phyloP scores from a whole-genome alignment of 1,140 invertebrate genomes.

The Streblospio benedicti region DNA sequence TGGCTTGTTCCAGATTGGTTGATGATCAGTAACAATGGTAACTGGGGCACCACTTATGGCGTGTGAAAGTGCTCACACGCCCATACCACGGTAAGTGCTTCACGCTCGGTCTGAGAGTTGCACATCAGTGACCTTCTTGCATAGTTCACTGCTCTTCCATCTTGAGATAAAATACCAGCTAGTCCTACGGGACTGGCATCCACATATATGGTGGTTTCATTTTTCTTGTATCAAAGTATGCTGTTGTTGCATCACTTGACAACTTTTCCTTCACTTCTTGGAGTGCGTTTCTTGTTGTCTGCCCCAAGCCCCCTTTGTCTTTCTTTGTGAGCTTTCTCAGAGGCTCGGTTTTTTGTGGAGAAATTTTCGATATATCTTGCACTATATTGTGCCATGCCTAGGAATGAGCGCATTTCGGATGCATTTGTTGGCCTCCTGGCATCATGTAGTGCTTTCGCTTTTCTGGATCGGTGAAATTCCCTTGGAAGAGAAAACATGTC shows the following conservation, averaged over 20 bases:
- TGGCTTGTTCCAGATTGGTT: too few relatives aligned
- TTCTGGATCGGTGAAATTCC: constrained; percentile 40
- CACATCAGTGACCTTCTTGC: constrained; percentile 42
- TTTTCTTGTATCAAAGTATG: constrained; percentile 1
- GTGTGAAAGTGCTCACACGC: constrained; percentile 41
- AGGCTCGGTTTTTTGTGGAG: constrained; percentile 28
- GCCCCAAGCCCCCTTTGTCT: constrained; percentile 5
- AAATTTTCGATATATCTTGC: constrained; percentile 37
- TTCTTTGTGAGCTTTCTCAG: constrained; percentile 20
- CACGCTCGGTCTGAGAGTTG: constrained; percentile 46
- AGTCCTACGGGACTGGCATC: constrained; percentile 1
- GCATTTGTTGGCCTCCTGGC: too few relatives aligned
- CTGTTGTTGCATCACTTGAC: neutral
- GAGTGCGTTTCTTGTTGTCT: neutral
- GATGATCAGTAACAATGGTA: constrained; percentile 33
- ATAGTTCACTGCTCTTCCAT: constrained; percentile 44
- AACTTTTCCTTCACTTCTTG: neutral
- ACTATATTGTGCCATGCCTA: constrained; percentile 40
- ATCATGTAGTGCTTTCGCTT: too few relatives aligned
- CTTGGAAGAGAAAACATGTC: constrained; percentile 32
- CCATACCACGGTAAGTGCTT: constrained; percentile 49
- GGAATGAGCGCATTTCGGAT: constrained; percentile 19
- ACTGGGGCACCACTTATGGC: constrained; percentile 30
- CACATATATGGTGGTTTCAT: neutral
- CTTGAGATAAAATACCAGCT: constrained; percentile 40